Evolutionary conservation across 2,113 vertebrate species (phyloP).

Genomic region (Urocitellus parryii): DNA sequence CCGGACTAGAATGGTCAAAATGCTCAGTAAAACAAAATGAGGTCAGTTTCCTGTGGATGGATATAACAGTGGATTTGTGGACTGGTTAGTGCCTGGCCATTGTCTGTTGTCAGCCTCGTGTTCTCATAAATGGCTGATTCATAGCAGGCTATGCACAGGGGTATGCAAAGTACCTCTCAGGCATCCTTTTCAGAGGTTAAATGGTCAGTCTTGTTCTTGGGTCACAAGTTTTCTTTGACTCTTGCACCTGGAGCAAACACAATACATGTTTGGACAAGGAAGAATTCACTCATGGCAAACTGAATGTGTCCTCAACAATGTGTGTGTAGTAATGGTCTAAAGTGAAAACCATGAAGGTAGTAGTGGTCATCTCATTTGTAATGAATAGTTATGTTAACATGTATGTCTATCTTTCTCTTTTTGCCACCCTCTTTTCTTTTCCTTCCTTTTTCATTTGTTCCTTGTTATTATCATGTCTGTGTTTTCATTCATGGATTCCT

Average conservation of each 20-base stretch:
- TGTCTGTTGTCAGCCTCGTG: background rate
- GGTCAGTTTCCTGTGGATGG: background rate
- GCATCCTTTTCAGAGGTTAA: background rate
- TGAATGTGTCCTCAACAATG: background rate
- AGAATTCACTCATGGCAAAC: background rate
- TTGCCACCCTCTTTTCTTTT: background rate
- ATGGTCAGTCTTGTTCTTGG: background rate
- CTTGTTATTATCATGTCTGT: background rate
- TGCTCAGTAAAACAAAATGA: background rate
- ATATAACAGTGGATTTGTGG: background rate
- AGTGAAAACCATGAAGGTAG: background rate
- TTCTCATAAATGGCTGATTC: background rate
- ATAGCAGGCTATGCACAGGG: background rate
- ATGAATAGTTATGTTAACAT: background rate
- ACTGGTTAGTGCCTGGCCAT: too few relatives aligned
- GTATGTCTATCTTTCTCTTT: background rate
- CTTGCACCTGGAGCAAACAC: background rate
- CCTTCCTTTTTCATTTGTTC: background rate
- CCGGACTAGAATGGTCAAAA: background rate
- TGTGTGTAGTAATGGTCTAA: background rate
- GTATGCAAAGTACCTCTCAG: background rate
- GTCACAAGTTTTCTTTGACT: background rate
- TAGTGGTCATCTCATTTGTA: background rate
- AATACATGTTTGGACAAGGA: background rate
- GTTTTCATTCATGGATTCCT: background rate